Conservation (phyloP, 2,113 vertebrate species). For the Sigmodon hispidus region DNA sequence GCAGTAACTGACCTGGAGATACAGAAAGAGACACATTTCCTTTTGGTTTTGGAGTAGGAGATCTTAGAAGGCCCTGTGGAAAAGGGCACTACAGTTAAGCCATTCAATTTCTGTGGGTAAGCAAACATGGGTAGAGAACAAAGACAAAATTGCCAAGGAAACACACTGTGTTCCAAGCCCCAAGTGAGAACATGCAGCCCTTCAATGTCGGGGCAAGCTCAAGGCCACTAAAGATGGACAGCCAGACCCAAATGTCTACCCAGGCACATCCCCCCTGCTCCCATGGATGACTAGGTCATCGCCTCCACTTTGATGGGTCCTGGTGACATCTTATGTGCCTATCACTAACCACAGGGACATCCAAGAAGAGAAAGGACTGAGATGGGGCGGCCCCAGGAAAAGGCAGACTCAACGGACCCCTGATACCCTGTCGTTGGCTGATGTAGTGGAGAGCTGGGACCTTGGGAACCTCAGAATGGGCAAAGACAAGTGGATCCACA, state of each 20-base stretch:
- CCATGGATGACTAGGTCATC: not conserved
- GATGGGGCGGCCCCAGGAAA: not conserved
- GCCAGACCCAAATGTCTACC: not conserved
- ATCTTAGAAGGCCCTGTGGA: not conserved
- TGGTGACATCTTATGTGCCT: not conserved
- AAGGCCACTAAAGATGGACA: not conserved
- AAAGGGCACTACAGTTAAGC: not conserved
- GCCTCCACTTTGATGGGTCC: not conserved
- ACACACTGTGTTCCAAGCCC: too few species aligned
- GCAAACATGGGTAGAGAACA: not conserved
- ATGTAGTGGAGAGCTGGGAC: too few species aligned
- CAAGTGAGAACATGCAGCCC: not conserved
- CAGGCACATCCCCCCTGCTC: not conserved
- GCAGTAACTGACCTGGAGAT: not conserved
- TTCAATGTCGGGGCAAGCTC: not conserved
- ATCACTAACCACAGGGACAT: not conserved
- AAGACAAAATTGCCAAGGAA: not conserved
- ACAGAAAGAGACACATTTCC: not conserved
- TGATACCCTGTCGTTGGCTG: not conserved
- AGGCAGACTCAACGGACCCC: fast-evolving
- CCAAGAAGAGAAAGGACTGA: not conserved
- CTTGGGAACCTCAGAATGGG: not conserved
- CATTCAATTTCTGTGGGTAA: not conserved
- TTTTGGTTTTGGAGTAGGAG: not conserved
- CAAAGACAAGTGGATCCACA: not conserved